These are phyloP conservation scores for Drosophila repleta DNA, from an alignment of 1,140 invertebrate genomes.

Conservation along the genomic window DNA sequence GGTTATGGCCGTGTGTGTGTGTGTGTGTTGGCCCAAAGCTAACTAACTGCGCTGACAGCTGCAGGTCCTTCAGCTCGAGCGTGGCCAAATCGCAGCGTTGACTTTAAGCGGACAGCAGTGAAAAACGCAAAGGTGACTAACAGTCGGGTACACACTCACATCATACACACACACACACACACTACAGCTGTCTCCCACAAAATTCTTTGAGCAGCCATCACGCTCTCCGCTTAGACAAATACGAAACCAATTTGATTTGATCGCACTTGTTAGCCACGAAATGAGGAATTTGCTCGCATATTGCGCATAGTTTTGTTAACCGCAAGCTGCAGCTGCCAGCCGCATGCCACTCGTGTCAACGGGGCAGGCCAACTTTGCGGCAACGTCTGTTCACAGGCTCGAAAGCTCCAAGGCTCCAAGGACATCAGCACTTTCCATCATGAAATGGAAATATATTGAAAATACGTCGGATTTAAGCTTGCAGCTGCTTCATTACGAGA, in stretches of 20 bases:
- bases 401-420: no score
- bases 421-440: neutral
- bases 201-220: neutral
- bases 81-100: slow-evolving; percentile 32
- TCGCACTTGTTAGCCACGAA: slow-evolving; percentile 32
- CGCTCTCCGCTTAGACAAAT: neutral
- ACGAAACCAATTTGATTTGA: slow-evolving; percentile 35
- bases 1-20: slow-evolving; percentile 17
- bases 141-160: neutral
- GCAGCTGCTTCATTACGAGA: no score
- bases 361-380: neutral
- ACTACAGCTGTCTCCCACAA: neutral
- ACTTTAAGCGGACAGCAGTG: slow-evolving; percentile 40
- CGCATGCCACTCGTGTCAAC: neutral
- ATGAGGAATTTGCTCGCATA: slow-evolving; percentile 4
- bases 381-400: no score
- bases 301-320: slow-evolving; percentile 14
- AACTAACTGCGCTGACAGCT: slow-evolving; percentile 39
- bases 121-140: slow-evolving; percentile 7
- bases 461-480: no score
- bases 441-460: neutral
- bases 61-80: slow-evolving; percentile 4
- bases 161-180: neutral
- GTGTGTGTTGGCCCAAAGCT: slow-evolving; percentile 24
- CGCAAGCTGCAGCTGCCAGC: slow-evolving; percentile 1